A percentile compares a stretch with the other conserved stretches of the same genome.
Evolutionary conservation across 2,113 vertebrate species (phyloP).

Genomic region (Hystrix cristata): DNA sequence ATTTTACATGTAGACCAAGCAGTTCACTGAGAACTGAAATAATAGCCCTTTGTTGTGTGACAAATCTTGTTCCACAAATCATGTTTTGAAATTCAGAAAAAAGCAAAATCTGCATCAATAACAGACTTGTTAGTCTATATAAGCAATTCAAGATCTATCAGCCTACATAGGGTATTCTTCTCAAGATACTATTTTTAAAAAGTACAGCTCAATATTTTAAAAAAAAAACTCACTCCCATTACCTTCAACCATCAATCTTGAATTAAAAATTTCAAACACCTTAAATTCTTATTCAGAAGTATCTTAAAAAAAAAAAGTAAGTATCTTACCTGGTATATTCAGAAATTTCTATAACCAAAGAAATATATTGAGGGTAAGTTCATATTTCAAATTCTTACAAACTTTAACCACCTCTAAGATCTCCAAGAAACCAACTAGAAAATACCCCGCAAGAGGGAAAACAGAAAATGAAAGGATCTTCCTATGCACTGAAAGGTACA

Average conservation of each 20-base stretch:
- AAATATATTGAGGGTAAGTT: conserved; percentile 51
- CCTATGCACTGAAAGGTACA: conserved; percentile 5
- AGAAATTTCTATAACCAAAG: conserved; percentile 34
- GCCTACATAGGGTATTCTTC: neutral
- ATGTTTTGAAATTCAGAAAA: conserved; percentile 61
- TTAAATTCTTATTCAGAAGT: conserved; percentile 45
- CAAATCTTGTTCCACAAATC: conserved; percentile 36
- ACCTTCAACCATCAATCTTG: conserved; percentile 38
- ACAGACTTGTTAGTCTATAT: neutral
- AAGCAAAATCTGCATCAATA: neutral
- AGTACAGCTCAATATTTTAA: conserved; percentile 7
- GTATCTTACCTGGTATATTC: neutral
- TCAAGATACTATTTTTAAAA: neutral
- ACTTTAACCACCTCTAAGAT: conserved; percentile 64
- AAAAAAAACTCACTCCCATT: conserved; percentile 46
- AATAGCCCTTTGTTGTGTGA: neutral
- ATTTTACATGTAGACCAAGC: neutral
- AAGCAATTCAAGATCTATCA: neutral
- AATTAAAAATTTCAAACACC: conserved; percentile 56
- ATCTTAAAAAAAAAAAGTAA: neutral
- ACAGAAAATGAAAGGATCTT: neutral
- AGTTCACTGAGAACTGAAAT: conserved; percentile 51
- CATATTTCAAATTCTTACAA: conserved; percentile 54
- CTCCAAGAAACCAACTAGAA: conserved; percentile 62
- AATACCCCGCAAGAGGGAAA: conserved; percentile 52